Conservation (phyloP, 2,888 invertebrate genomes). For the Deilephila porcellus region DNA sequence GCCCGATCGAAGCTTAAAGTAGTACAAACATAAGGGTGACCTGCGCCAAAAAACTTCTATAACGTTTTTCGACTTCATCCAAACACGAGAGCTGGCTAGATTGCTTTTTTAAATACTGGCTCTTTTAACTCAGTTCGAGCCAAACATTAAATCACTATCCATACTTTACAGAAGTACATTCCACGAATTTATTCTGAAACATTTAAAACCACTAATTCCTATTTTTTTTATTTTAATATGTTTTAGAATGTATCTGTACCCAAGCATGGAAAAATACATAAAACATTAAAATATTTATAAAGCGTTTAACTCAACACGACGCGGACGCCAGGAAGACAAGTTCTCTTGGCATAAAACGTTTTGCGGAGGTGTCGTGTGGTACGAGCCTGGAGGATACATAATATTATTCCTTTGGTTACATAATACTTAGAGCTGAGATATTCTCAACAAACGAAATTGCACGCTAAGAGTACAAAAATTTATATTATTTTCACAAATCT, state of each 20-base stretch:
- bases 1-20: neutral
- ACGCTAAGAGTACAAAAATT: neutral
- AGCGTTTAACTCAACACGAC: neutral
- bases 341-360: neutral
- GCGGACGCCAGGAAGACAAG: neutral
- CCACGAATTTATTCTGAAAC: neutral
- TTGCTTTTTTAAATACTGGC: neutral
- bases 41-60: conserved; percentile 6
- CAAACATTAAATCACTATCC: neutral
- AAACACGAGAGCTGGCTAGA: neutral
- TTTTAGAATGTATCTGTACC: neutral
- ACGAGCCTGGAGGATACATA: neutral
- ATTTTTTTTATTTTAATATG: neutral
- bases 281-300: neutral
- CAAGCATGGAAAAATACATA: neutral
- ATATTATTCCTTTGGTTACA: neutral
- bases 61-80: conserved; percentile 1
- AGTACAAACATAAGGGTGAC: neutral
- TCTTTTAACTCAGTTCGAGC: neutral
- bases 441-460: neutral
- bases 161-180: neutral
- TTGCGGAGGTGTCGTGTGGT: neutral
- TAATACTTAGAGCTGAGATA: neutral
- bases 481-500: neutral
- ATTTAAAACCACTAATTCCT: neutral